phyloP scores from a whole-genome alignment of 2,888 invertebrate genomes.

The Chrysolina haemoptera region DNA sequence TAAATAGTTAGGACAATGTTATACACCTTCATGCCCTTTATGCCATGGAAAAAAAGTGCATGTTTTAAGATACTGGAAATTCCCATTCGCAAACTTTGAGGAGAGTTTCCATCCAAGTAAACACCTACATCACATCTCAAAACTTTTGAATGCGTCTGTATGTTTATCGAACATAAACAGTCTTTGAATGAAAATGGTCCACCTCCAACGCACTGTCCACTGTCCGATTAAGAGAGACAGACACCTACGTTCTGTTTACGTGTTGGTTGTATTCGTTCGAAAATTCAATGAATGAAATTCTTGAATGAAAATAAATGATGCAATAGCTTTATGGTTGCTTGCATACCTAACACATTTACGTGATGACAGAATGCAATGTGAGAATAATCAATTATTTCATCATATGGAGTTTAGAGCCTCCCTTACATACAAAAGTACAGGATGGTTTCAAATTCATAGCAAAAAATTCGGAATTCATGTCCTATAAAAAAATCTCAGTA shows the following conservation, averaged over 20 bases:
- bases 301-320: slow-evolving; percentile 17
- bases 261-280: slow-evolving; percentile 16
- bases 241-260: slow-evolving; percentile 21
- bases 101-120: too few relatives aligned
- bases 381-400: neutral
- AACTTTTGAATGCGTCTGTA: slow-evolving; percentile 7
- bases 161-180: slow-evolving; percentile 2
- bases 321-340: slow-evolving; percentile 17
- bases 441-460: too few relatives aligned
- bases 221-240: slow-evolving; percentile 19
- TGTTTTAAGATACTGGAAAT: too few relatives aligned
- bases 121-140: neutral
- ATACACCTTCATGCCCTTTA: too few relatives aligned
- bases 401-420: neutral
- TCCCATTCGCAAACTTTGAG: too few relatives aligned
- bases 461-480: too few relatives aligned
- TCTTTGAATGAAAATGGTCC: slow-evolving; percentile 15
- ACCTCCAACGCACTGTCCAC: slow-evolving; percentile 7
- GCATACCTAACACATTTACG: neutral
- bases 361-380: neutral
- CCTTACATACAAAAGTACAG: too few relatives aligned
- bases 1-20: too few relatives aligned
- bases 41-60: too few relatives aligned
- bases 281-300: slow-evolving; percentile 19
- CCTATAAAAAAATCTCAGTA: too few relatives aligned